Evolutionary conservation across 2,888 invertebrate species (phyloP), one percentile per base, ranked within the genome.

Genomic region (Mythimna vitellina): DNA sequence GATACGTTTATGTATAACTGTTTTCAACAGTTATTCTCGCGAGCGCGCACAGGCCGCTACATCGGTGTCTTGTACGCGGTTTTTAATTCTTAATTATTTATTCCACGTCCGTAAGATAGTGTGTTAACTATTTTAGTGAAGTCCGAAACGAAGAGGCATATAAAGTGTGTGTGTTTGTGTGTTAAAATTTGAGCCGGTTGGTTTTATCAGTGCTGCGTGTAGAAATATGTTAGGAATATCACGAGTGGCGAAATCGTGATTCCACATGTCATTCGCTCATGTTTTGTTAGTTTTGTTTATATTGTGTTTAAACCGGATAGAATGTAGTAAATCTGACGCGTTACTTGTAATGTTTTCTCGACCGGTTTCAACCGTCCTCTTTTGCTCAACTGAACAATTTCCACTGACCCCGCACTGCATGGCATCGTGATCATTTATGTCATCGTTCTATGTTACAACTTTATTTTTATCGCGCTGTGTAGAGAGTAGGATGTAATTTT

Each of bases 1-100:
- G 89, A 89, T 89, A 91, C 89, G 87, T 91, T 89, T 90, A 89
- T 89, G 88, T 89, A 87, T 87, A 86, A 87, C 88, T 91, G 90
- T 90, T 90, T 90, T 91, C 90, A 91, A 92, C 94, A 95, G 95
- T 95, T 93, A 94, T 90, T 89, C 92, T 89, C 90, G 92, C 85
- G 94, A 89, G 88, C 90, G 92, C 93, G 92, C 79, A 88, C 92
- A 80, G 92, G 85, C 87, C 90, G 90, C 93, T 90, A 89, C 90
- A 84, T 88, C 83, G 84, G 82, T 85, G 86, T 82, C 81, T 86
- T 84, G 86, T 85, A 87, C 87, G 84, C 86, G 75, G 76, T 85
- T 87, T 87, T 83, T 86, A 83, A 87, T 83, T 86, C 78, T 78
- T 84, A 84, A 83, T 88, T 84, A 83, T 83, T 87, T 81, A 82